A percentile compares a stretch with the other conserved stretches of the same genome.
Conservation (phyloP, 2,113 vertebrate genomes). For the Salvelinus namaycush region DNA sequence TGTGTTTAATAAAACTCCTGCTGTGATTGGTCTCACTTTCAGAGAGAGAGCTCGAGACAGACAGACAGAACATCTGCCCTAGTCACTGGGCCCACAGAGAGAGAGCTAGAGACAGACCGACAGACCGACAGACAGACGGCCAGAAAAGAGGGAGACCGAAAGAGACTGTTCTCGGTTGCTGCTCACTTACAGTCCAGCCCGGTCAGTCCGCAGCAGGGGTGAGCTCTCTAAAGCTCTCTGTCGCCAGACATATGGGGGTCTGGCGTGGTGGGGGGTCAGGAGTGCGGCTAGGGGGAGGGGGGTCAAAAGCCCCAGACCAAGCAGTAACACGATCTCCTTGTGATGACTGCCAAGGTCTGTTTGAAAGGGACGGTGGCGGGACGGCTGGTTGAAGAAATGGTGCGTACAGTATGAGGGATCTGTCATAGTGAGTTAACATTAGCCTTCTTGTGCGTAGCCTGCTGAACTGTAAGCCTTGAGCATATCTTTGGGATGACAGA, state of each 20-base stretch:
- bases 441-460: constrained; percentile 49
- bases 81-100: constrained; percentile 8
- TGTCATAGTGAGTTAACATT: constrained; percentile 38
- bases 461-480: constrained; percentile 64
- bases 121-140: constrained; percentile 6
- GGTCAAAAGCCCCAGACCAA: constrained; percentile 37
- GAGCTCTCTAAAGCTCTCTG: constrained; percentile 26
- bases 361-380: constrained; percentile 25
- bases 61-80: constrained; percentile 28
- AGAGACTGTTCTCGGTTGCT: not conserved
- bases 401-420: constrained; percentile 23
- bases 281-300: not conserved
- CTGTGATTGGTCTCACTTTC: constrained; percentile 50
- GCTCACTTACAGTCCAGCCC: not conserved
- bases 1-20: constrained; percentile 59
- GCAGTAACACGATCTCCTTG: constrained; percentile 53
- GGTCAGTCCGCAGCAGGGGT: constrained; percentile 8
- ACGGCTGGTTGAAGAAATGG: not conserved
- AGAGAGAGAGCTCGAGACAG: constrained; percentile 4
- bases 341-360: constrained; percentile 55
- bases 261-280: constrained; percentile 7
- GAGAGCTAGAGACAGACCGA: not conserved
- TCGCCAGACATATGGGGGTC: constrained; percentile 30
- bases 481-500: constrained; percentile 63
- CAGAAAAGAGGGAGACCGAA: not conserved